Evolutionary conservation across 2,113 vertebrate genomes (phyloP).

Genomic region (Megaleporinus macrocephalus): DNA sequence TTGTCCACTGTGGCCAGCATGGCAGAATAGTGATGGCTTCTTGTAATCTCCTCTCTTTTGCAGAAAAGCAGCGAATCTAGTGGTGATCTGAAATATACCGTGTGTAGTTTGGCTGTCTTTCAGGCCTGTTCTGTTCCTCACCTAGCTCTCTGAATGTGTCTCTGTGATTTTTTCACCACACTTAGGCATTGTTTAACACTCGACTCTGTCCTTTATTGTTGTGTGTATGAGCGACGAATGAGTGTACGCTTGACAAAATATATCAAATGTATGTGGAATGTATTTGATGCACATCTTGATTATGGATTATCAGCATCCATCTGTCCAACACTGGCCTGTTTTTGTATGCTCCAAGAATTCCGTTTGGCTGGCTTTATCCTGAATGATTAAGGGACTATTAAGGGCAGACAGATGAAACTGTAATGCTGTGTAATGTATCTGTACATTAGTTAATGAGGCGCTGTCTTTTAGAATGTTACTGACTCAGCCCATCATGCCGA

Average conservation of each 20-base stretch:
- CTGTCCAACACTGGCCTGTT: slow-evolving; percentile 28
- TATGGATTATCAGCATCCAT: slow-evolving; percentile 38
- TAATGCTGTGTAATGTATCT: slow-evolving; percentile 37
- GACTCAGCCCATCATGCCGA: slow-evolving; percentile 29
- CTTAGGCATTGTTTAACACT: slow-evolving; percentile 10
- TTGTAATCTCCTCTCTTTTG: slow-evolving; percentile 48
- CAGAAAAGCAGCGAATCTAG: slow-evolving; percentile 43
- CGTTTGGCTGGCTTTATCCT: slow-evolving; percentile 38
- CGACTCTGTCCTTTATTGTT: slow-evolving; percentile 16
- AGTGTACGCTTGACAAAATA: slow-evolving; percentile 28
- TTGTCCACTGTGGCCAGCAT: slow-evolving; percentile 49
- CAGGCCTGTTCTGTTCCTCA: slow-evolving; percentile 34
- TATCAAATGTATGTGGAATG: slow-evolving; percentile 50
- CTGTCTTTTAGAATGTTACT: slow-evolving; percentile 30
- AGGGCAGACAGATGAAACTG: slow-evolving; percentile 13
- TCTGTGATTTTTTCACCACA: slow-evolving; percentile 31
- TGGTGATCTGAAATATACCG: slow-evolving; percentile 29
- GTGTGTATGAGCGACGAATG: neutral
- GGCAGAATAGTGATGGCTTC: slow-evolving; percentile 56
- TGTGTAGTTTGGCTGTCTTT: slow-evolving; percentile 41
- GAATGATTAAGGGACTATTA: slow-evolving; percentile 13
- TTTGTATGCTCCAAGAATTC: slow-evolving; percentile 44
- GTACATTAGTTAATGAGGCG: slow-evolving; percentile 40
- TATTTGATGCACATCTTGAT: slow-evolving; percentile 22
- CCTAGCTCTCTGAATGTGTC: slow-evolving; percentile 19